Evolutionary conservation across 2,888 invertebrate genomes (phyloP).

Genomic region (Agonopterix alstromeriana): DNA sequence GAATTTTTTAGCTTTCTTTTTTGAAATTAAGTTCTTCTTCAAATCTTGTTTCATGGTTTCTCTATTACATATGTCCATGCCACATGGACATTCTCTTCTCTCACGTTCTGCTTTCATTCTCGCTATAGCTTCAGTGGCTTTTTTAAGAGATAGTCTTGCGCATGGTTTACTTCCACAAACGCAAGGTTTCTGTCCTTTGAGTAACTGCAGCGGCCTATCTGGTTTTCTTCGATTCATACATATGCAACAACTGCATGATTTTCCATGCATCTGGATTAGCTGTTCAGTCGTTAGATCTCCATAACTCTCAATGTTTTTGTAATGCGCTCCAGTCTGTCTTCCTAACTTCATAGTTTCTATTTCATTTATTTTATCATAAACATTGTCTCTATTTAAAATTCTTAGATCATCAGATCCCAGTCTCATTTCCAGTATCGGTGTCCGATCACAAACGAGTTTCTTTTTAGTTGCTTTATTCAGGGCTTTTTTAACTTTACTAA

Average conservation of each 20-base stretch:
- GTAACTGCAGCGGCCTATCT: background rate
- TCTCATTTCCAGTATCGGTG: constrained; percentile 10
- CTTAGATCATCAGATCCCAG: constrained; percentile 12
- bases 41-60: background rate
- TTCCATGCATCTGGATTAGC: constrained; percentile 3
- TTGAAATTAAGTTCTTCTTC: background rate
- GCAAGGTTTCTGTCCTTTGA: constrained; percentile 7
- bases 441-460: background rate
- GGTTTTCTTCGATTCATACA: constrained; percentile 2
- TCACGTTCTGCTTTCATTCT: background rate
- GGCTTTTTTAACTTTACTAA: background rate
- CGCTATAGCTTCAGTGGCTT: background rate
- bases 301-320: background rate
- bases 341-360: background rate
- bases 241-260: constrained; percentile 10
- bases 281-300: background rate
- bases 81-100: background rate
- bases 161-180: constrained; percentile 10
- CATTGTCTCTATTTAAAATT: constrained; percentile 16
- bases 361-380: constrained; percentile 1
- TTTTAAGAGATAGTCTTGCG: background rate
- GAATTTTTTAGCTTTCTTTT: constrained; percentile 4
- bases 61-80: background rate
- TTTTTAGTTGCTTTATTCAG: background rate
- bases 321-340: too few species aligned